Conservation (phyloP, 2,888 invertebrate species). For the Lottia gigantea region DNA sequence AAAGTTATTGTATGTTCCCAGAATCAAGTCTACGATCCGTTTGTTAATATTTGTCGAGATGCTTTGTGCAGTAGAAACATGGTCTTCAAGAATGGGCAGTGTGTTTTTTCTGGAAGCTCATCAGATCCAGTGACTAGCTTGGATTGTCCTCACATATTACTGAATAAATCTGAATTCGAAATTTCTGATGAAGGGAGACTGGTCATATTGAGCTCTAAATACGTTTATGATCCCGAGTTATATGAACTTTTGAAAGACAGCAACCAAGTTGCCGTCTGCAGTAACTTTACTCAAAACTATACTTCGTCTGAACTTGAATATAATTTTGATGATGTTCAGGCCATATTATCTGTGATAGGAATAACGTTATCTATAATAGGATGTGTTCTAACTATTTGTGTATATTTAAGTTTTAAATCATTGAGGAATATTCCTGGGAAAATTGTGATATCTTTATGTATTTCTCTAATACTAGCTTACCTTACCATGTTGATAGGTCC, state of each 20-base stretch:
- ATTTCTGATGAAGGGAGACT: slow-evolving; percentile 24
- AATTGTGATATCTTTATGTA: slow-evolving; percentile 71
- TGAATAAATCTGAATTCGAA: slow-evolving; percentile 25
- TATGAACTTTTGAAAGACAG: slow-evolving; percentile 27
- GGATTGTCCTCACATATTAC: slow-evolving; percentile 20
- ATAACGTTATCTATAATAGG: slow-evolving; percentile 73
- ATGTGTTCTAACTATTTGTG: slow-evolving; percentile 69
- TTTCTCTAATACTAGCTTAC: slow-evolving; percentile 70
- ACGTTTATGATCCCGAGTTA: slow-evolving; percentile 14
- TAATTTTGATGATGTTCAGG: slow-evolving; percentile 27
- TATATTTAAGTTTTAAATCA: slow-evolving; percentile 69
- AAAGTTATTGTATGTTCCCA: slow-evolving; percentile 21
- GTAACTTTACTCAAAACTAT: slow-evolving; percentile 25
- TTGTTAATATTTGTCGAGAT: slow-evolving; percentile 29
- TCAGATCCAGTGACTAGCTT: slow-evolving; percentile 12
- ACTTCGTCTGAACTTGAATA: slow-evolving; percentile 23
- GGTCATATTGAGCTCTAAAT: slow-evolving; percentile 13
- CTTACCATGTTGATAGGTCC: slow-evolving; percentile 71
- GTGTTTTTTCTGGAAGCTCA: background rate
- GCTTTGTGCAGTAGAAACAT: slow-evolving; percentile 25
- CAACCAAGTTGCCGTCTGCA: slow-evolving; percentile 33
- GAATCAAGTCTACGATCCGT: slow-evolving; percentile 37
- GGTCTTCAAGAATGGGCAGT: slow-evolving; percentile 21
- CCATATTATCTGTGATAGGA: slow-evolving; percentile 73
- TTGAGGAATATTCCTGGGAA: slow-evolving; percentile 72